Evolutionary conservation across 2,113 vertebrate species (phyloP).

Genomic region (Microtus pennsylvanicus): DNA sequence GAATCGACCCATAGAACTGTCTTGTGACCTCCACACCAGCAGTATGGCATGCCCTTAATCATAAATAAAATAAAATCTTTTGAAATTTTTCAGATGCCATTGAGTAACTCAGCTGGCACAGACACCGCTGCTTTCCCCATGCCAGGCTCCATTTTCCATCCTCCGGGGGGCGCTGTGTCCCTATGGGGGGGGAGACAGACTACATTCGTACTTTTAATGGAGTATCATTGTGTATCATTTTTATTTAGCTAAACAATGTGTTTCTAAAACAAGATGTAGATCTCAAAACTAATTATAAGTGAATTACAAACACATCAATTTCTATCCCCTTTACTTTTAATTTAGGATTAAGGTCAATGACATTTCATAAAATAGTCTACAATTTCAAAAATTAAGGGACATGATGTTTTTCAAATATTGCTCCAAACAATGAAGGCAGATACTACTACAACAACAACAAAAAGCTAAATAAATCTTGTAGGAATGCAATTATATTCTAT

Average conservation of each 20-base stretch:
- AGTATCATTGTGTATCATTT: background rate
- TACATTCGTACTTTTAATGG: conserved; percentile 10
- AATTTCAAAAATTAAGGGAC: conserved; percentile 1
- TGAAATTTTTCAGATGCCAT: background rate
- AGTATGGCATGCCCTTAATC: background rate
- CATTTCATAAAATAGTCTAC: conserved; percentile 52
- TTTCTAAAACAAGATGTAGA: conserved; percentile 61
- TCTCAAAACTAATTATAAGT: conserved; percentile 30
- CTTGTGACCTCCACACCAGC: background rate
- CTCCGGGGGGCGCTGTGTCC: background rate
- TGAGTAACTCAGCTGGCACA: background rate
- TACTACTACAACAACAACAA: conserved; percentile 35
- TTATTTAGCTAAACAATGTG: conserved; percentile 3
- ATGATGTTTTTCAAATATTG: conserved; percentile 29
- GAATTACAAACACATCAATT: conserved; percentile 32
- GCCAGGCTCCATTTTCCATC: background rate
- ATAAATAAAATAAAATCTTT: background rate
- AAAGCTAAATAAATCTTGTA: conserved; percentile 24
- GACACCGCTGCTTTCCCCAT: background rate
- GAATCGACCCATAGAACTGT: background rate
- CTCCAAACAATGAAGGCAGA: conserved; percentile 33
- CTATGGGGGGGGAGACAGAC: background rate
- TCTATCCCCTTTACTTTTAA: conserved; percentile 61
- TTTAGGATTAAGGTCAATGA: conserved; percentile 59
- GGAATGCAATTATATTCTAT: conserved; percentile 49